These are phyloP conservation scores for Athalia rosae DNA, from an alignment of 2,888 invertebrate genomes.

Conservation along the genomic window DNA sequence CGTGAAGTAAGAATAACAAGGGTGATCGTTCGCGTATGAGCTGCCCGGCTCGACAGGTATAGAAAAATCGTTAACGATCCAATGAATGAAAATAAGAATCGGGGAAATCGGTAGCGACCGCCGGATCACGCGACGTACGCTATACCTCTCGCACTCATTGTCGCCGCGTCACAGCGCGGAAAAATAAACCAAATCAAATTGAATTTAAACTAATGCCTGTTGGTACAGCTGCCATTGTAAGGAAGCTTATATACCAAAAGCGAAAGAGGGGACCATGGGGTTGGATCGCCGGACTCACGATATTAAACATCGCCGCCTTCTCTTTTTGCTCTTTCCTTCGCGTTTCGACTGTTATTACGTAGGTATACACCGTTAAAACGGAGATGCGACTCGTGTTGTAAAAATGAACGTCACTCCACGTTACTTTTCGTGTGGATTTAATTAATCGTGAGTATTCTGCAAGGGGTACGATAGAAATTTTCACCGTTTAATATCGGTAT, in stretches of 20 bases:
- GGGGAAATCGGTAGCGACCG: slow-evolving; percentile 38
- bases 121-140: neutral
- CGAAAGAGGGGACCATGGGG: slow-evolving; percentile 28
- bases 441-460: no score
- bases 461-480: no score
- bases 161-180: slow-evolving; percentile 47
- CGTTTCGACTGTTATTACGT: no score
- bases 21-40: neutral
- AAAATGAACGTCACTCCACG: no score
- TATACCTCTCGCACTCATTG: neutral
- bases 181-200: slow-evolving; percentile 59
- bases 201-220: slow-evolving; percentile 64
- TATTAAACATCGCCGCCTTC: slow-evolving; percentile 4
- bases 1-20: no score
- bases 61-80: slow-evolving; percentile 11
- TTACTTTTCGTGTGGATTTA: no score
- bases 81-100: slow-evolving; percentile 14
- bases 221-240: slow-evolving; percentile 67
- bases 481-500: no score
- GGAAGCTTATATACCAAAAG: slow-evolving; percentile 37
- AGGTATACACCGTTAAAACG: no score
- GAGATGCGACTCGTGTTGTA: no score
- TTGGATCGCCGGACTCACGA: slow-evolving; percentile 3
- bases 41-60: neutral
- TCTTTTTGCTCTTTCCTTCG: no score